phyloP scores from a whole-genome alignment of 1,140 invertebrate genomes.

The Tetramorium parvispinum region DNA sequence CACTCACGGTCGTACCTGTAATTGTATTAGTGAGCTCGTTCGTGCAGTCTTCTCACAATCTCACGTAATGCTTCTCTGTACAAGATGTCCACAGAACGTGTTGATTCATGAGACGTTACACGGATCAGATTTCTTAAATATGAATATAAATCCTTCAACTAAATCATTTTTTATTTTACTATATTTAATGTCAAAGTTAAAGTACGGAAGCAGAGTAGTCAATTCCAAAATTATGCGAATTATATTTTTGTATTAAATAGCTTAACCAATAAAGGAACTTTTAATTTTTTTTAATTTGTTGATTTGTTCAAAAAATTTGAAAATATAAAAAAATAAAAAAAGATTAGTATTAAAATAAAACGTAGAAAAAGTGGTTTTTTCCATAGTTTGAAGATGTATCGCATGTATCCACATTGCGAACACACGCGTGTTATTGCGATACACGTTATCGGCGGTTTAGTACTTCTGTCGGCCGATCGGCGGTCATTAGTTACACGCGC shows the following conservation, averaged over 20 bases:
- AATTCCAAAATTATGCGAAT: neutral
- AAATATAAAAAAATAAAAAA: neutral
- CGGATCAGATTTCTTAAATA: slow-evolving; percentile 1
- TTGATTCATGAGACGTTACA: neutral
- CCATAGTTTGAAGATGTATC: too few species aligned
- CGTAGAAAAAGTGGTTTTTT: too few species aligned
- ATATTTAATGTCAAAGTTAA: neutral
- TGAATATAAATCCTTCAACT: neutral
- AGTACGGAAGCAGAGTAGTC: neutral
- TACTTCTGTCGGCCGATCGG: slow-evolving; percentile 54
- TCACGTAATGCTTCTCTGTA: slow-evolving; percentile 33
- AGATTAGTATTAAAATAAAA: neutral
- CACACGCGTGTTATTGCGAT: slow-evolving; percentile 13
- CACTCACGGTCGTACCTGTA: slow-evolving; percentile 7
- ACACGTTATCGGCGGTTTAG: slow-evolving; percentile 45
- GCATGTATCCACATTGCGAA: neutral
- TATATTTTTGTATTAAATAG: neutral
- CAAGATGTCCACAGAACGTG: neutral
- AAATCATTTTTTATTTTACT: neutral
- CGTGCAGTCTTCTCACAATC: slow-evolving; percentile 29
- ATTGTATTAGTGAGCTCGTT: slow-evolving; percentile 42
- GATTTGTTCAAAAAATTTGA: neutral
- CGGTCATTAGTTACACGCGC: slow-evolving; percentile 62
- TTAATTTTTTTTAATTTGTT: neutral
- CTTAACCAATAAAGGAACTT: neutral